Evolutionary conservation across 2,888 invertebrate species (phyloP), one percentile per base, ranked within the genome.

Genomic region (Phasia obesa): DNA sequence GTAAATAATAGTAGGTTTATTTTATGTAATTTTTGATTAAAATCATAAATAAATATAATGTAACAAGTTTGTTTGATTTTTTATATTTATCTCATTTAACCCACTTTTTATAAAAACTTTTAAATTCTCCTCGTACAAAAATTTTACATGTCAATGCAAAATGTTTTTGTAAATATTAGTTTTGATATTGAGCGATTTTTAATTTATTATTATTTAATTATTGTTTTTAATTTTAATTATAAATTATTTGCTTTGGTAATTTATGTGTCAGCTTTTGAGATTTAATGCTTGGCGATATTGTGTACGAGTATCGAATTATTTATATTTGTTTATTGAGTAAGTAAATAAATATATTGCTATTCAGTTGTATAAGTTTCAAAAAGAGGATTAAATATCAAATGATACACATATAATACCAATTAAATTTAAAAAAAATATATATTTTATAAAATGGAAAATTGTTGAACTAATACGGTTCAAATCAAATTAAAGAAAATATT

Each of bases 311-410:
- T 55, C 17, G 4, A 64, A 27, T 64, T 44, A 74, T 64, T 64
- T 57, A 74, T 74, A 74, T 55, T 42, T 49, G 38, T 49, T 71
- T 23, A 51, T 59, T 59, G 4, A 42, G 4, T 42, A 71, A 49
- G 31, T 44, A 69, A 71, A 59, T 49, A 49, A 7, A 19, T 38
- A 38, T 51, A 4, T 35, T 15, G 23, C 17, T 49, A 6, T 47
- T 70, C 31, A 47, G 57, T 57, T 70, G 21, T 44, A 19, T 21
- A 44, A 4, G 31, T 59, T 60, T 74, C 19, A 35, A 47, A 64
- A 13, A 51, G 27, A n/a, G 38, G 59, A 76, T 76, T 67, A 75
- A 49, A 38, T 15, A 6, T 55, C 42, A 59, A 9, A 51, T 59
- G 9, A 38, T 35, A 6, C 21, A 13, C 27, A 53, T n/a, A n/a